Evolutionary conservation across 1,140 invertebrate species (phyloP), one percentile per base, ranked within the genome.

Genomic region (Drosophila trapezifrons): DNA sequence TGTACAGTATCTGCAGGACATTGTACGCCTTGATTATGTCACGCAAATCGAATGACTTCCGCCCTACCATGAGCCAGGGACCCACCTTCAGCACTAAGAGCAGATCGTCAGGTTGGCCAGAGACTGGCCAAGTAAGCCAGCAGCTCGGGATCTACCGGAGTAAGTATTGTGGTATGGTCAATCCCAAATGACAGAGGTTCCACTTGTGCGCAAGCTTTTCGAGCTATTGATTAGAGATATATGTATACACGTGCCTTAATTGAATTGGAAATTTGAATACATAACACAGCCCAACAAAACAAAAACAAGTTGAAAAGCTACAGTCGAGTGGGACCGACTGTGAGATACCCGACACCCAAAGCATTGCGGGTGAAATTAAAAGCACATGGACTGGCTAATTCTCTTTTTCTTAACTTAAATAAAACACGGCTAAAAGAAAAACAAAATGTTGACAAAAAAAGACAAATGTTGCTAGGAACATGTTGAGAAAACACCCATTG

Each of bases 21-120:
- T 98, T 98, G 92, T 98, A 98, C 7, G 95, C 57, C 18, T 96
- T 94, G n/a, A 98, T 94, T 0, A 94, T 83, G 37, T 94, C 40
- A 67, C 95, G 96, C 17, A 98, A 92, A 15, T 96, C 93, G 72
- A 95, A 97, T 0, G 97, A 95, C 84, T 96, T 95, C 62, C 95
- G 93, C 72, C 97, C 94, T 72, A 94, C 94, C 97, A 98, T 98
- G 58, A 95, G 95, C 45, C 91, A 93, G 3, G 96, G 97, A 1
- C 97, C 97, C 29, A 93, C 87, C 52, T 78, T 76, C 0, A 87
- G 63, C 8, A 82, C 63, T 83, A 97, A 96, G 90, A 96, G 95
- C 18, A 97, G 0, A 94, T 93, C 0, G 94, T 93, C 15, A 96
- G 0, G 97, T 93, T 0, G 97, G 96, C 13, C 94, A 94, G 15